Percentiles rank a stretch among this genome's conserved stretches.
Evolutionary conservation across 2,113 vertebrate genomes (phyloP).

Genomic region (Dasyurus viverrinus): DNA sequence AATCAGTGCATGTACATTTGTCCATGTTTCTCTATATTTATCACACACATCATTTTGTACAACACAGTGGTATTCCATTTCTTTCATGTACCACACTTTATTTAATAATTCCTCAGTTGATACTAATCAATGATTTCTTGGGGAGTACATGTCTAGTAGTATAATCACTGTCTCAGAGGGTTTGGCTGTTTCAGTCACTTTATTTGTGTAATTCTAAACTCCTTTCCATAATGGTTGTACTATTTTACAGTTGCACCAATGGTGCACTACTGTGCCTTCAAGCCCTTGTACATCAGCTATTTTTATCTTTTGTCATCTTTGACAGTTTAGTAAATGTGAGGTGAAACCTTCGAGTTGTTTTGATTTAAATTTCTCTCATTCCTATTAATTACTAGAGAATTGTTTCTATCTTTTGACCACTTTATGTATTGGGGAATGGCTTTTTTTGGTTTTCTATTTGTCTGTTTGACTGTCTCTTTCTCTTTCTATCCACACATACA

Average conservation of each 20-base stretch:
- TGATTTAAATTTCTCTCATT: not conserved
- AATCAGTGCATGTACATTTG: not conserved
- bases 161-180: not conserved
- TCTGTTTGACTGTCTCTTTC: not conserved
- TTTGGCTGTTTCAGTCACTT: not conserved
- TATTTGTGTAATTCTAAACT: not conserved
- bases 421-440: not conserved
- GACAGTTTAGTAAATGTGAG: not conserved
- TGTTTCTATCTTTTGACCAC: not conserved
- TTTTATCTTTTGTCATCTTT: not conserved
- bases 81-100: not conserved
- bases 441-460: not conserved
- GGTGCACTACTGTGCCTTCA: not conserved
- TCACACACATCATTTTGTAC: not conserved
- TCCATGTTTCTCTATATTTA: not conserved
- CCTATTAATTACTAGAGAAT: not conserved
- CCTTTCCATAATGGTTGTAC: not conserved
- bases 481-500: not conserved
- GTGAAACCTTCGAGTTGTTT: not conserved
- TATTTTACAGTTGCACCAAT: not conserved
- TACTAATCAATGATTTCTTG: not conserved
- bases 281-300: not conserved
- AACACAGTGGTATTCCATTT: not conserved
- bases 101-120: not conserved
- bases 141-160: not conserved